Conservation (phyloP, 2,888 invertebrate species). For the Spatulosminthurus flaviceps region DNA sequence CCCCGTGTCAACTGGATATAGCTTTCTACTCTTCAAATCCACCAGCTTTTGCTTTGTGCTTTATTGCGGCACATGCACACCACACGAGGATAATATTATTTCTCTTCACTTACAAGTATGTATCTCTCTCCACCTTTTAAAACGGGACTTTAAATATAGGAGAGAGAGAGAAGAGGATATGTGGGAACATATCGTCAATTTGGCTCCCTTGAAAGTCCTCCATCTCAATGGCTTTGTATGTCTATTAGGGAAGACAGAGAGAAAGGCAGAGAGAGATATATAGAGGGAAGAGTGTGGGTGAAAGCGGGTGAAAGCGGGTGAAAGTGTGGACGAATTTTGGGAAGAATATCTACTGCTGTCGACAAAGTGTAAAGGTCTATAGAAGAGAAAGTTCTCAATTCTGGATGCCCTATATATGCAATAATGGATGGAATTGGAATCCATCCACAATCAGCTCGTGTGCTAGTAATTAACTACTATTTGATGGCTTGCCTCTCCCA, state of each 20-base stretch:
- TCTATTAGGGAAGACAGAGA: too few species aligned
- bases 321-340: too few species aligned
- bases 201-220: too few species aligned
- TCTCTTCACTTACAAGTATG: neutral
- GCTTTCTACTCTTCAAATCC: neutral
- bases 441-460: slow-evolving; percentile 19
- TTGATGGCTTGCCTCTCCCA: slow-evolving; percentile 25
- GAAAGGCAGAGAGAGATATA: too few species aligned
- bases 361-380: slow-evolving; percentile 3
- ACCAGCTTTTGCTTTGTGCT: slow-evolving; percentile 12
- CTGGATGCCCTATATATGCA: neutral
- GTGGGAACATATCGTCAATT: too few species aligned
- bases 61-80: slow-evolving; percentile 25
- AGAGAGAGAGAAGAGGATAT: slow-evolving; percentile 33
- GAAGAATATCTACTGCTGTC: neutral
- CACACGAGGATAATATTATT: neutral
- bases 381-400: neutral
- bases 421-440: neutral
- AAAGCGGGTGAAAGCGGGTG: too few species aligned
- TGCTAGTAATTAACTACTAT: slow-evolving; percentile 38
- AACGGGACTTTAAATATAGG: neutral
- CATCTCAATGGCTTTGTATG: too few species aligned
- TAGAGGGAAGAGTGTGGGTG: too few species aligned
- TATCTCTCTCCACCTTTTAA: neutral
- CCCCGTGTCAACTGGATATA: slow-evolving; percentile 45